phyloP scores from a whole-genome alignment of 2,888 invertebrate species.

The Plemyria rubiginata region DNA sequence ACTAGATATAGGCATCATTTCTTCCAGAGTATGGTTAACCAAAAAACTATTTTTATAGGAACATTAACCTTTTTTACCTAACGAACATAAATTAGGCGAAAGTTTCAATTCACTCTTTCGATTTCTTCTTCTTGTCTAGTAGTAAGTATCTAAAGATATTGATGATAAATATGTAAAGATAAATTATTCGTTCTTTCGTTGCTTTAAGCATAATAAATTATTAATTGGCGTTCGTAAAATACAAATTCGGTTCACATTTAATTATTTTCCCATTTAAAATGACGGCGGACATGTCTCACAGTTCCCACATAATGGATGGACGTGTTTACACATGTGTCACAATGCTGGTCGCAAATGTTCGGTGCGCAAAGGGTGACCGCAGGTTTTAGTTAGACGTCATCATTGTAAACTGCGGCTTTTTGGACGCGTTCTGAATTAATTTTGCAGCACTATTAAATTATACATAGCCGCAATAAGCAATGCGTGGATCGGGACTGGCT shows the following conservation, averaged over 20 bases:
- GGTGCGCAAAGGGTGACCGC: slow-evolving; percentile 45
- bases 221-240: slow-evolving; percentile 21
- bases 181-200: no score
- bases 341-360: slow-evolving; percentile 44
- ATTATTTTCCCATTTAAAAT: slow-evolving; percentile 30
- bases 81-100: no score
- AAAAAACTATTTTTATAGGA: no score
- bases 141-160: no score
- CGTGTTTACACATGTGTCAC: slow-evolving; percentile 52
- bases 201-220: slow-evolving; percentile 17
- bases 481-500: not conserved
- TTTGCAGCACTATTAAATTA: slow-evolving; percentile 33
- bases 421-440: slow-evolving; percentile 38
- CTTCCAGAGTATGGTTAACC: not conserved
- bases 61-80: no score
- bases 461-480: slow-evolving; percentile 41
- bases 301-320: slow-evolving; percentile 38
- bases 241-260: slow-evolving; percentile 26
- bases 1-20: not conserved
- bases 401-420: slow-evolving; percentile 45
- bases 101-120: no score
- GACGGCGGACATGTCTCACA: slow-evolving; percentile 27
- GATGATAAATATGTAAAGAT: no score
- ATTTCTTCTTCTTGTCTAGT: no score
- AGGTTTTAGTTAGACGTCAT: slow-evolving; percentile 54